A percentile compares a stretch with the other conserved stretches of the same genome.
Conservation (phyloP, 2,888 invertebrate genomes). For the Arrhopalites spinosus region DNA sequence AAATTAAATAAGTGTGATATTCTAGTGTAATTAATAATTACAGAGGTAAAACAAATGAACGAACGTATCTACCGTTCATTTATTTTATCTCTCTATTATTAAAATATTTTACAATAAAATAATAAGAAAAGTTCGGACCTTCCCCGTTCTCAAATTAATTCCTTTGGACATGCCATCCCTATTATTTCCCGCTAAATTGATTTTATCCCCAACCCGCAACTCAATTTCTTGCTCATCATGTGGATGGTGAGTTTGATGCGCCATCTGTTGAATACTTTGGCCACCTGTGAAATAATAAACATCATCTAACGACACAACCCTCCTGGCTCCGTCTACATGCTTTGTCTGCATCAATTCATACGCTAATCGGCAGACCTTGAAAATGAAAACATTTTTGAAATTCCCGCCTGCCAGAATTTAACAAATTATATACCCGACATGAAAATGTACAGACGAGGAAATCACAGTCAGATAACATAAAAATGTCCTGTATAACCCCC, state of each 20-base stretch:
- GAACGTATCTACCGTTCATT: too few relatives aligned
- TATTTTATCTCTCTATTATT: too few relatives aligned
- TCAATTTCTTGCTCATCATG: constrained; percentile 71
- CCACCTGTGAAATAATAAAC: constrained; percentile 99
- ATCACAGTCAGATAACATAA: constrained; percentile 85
- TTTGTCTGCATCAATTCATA: constrained; percentile 95
- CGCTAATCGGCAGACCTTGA: constrained; percentile 96
- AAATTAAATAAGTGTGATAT: too few relatives aligned
- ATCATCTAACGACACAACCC: constrained; percentile 92
- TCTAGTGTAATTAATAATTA: too few relatives aligned
- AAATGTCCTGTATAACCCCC: constrained; percentile 91
- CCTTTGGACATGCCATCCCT: constrained; percentile 97
- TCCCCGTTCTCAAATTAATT: constrained; percentile 79
- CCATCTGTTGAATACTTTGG: constrained; percentile 81
- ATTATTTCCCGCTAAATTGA: constrained; percentile 94
- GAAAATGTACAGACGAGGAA: constrained; percentile 97
- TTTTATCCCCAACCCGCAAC: constrained; percentile 74
- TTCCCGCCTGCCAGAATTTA: too few relatives aligned
- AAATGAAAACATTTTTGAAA: too few relatives aligned
- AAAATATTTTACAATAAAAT: too few relatives aligned
- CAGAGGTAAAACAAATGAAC: too few relatives aligned
- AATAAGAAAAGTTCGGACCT: too few relatives aligned
- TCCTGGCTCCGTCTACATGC: constrained; percentile 67
- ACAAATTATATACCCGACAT: constrained; percentile 91
- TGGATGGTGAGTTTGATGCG: constrained; percentile 72